These are phyloP conservation scores for Lithophane socia DNA, from an alignment of 2,888 invertebrate species.

Conservation along the genomic window DNA sequence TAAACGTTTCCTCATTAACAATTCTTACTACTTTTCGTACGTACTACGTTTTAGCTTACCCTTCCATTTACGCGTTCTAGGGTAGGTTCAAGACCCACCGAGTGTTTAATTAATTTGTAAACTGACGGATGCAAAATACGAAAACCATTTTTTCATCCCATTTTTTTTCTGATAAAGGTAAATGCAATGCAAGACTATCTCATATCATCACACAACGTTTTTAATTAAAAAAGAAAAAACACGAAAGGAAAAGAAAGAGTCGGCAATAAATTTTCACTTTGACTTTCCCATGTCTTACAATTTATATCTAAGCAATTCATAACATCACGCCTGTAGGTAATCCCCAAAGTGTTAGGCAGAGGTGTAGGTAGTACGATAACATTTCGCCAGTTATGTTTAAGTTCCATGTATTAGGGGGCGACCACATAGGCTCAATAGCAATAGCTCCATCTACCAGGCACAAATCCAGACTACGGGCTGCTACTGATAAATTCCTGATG, in stretches of 20 bases:
- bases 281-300: background rate
- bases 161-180: background rate
- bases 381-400: background rate
- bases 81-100: background rate
- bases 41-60: background rate
- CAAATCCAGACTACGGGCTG: background rate
- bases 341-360: background rate
- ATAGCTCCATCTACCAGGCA: too few relatives aligned
- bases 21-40: background rate
- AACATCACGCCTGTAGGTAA: background rate
- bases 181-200: background rate
- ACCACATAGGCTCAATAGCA: too few relatives aligned
- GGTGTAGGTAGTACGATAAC: too few relatives aligned
- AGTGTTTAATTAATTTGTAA: background rate
- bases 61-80: background rate
- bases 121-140: background rate
- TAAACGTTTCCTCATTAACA: slow-evolving; percentile 19
- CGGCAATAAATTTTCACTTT: background rate
- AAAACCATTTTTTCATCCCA: background rate
- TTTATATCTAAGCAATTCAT: background rate
- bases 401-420: too few relatives aligned
- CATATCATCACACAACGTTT: background rate
- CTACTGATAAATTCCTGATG: background rate
- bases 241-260: too few relatives aligned
- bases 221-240: background rate